Conservation (phyloP, 2,888 invertebrate species). For the Tryphoninae sp. region DNA sequence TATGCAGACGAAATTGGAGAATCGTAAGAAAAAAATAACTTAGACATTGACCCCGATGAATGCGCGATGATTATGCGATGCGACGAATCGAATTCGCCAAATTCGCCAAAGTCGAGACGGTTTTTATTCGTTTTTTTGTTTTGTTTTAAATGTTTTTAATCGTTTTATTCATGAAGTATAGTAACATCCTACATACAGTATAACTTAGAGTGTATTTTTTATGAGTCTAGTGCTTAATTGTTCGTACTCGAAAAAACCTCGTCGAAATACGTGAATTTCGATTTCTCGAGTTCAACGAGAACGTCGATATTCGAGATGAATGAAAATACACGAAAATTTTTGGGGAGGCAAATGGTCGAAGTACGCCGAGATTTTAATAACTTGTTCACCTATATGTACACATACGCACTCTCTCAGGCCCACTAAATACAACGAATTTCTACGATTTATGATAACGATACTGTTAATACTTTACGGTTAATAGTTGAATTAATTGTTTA, state of each 20-base stretch:
- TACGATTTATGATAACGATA: conserved; percentile 62
- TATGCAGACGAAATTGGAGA: background rate
- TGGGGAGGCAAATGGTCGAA: conserved; percentile 36
- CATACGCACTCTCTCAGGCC: conserved; percentile 56
- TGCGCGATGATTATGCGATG: background rate
- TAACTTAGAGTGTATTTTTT: conserved; percentile 58
- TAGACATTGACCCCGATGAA: background rate
- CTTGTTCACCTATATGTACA: conserved; percentile 62
- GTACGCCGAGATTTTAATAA: conserved; percentile 50
- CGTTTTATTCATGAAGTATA: conserved; percentile 64
- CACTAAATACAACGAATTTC: conserved; percentile 51
- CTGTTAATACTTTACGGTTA: conserved; percentile 68
- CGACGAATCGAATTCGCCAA: background rate
- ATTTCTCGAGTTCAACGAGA: conserved; percentile 24
- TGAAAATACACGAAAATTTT: conserved; percentile 42
- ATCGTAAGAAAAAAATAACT: background rate
- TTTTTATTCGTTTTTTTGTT: background rate
- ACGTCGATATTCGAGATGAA: conserved; percentile 30
- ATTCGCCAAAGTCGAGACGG: background rate
- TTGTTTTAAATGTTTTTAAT: conserved; percentile 56
- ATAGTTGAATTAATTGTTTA: conserved; percentile 62
- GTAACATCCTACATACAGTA: conserved; percentile 59
- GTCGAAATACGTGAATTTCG: conserved; percentile 45
- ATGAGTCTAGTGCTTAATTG: conserved; percentile 59
- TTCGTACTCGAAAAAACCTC: conserved; percentile 47